A percentile compares a stretch with the other conserved stretches of the same genome.
Conservation (phyloP, 2,113 vertebrate species). For the Lucifuga dentata region DNA sequence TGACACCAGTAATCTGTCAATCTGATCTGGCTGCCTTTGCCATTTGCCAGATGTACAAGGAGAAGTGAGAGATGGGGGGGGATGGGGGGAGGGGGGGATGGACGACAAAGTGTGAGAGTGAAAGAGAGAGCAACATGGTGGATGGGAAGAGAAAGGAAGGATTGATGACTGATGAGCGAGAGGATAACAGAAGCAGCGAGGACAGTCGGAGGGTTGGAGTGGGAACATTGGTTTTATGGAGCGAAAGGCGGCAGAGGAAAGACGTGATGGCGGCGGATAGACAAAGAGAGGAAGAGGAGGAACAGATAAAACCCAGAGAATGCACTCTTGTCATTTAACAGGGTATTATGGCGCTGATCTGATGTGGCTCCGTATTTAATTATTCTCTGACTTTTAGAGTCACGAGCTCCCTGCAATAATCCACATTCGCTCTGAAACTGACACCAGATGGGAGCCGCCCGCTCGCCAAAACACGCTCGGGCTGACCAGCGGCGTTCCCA, state of each 20-base stretch:
- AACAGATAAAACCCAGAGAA: conserved; percentile 64
- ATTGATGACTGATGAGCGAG: conserved; percentile 48
- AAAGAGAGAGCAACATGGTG: conserved; percentile 36
- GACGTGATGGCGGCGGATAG: conserved; percentile 55
- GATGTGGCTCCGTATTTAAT: conserved; percentile 78
- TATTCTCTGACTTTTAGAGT: conserved; percentile 64
- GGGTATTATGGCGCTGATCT: conserved; percentile 77
- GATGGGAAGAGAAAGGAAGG: conserved; percentile 15
- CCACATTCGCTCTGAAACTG: conserved; percentile 70
- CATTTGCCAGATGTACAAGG: conserved; percentile 23
- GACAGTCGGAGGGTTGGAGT: conserved; percentile 36
- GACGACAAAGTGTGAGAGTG: conserved; percentile 12
- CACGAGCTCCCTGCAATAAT: conserved; percentile 68
- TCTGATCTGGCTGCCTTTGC: conserved; percentile 52
- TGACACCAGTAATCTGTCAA: conserved; percentile 71
- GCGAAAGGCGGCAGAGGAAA: conserved; percentile 60
- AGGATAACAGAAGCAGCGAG: conserved; percentile 24
- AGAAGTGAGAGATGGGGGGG: conserved; percentile 1
- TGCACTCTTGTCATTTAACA: conserved; percentile 72
- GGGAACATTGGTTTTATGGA: conserved; percentile 62
- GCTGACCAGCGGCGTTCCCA: conserved; percentile 34
- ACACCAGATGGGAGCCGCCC: conserved; percentile 74
- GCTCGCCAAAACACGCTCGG: conserved; percentile 36
- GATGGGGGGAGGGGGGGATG: background rate
- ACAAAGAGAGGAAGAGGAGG: conserved; percentile 47